Base-by-base conservation (phyloP, 2,888 invertebrate genomes). In the Siphonodentalium dalli region DNA sequence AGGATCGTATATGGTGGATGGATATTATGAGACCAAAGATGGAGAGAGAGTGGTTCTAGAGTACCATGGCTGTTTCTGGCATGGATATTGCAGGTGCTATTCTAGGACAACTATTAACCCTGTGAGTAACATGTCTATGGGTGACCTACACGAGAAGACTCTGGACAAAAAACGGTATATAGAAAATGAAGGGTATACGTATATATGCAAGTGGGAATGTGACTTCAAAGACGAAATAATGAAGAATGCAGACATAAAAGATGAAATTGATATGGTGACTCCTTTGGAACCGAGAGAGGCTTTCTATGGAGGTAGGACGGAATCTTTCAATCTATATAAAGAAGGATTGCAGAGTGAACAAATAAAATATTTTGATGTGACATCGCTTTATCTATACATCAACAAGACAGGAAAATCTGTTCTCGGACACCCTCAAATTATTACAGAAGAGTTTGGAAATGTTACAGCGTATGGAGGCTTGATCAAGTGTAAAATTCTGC, bases 401-500 rank as follows among this genome's bases (percentile, higher is more conserved):
- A 63, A 64, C 46, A 73, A 74, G 40, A 58, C 52, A 23, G 51
- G 59, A 1, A 45, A 47, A 8, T 65, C 62, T 21, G 72, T 72
- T 0, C 34, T 72, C 0, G 66, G 70, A 8, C 69, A 71, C 20
- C 61, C 61, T 35, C 63, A 57, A 23, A 53, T 66, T 6, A 63
- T 69, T 13, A 63, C 58, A 7, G 54, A 66, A 49, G 48, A 70
- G 28, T 73, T 69, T 41, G 15, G 37, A n/a, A 28, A 26, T n/a
- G 20, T 66, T 8, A 35, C 35, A 11, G 15, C 59, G 11, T 74
- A 72, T 39, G 60, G 65, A 40, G 75, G 74, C 4, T 11, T 15
- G 3, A 21, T 20, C 7, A 34, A 45, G 26, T 45, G 45, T 35
- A 45, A 45, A 33, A 20, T 45, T 7, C 45, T 45, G 6, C 33